Evolutionary conservation across 2,113 vertebrate species (phyloP).

Genomic region (Echinops telfairi): DNA sequence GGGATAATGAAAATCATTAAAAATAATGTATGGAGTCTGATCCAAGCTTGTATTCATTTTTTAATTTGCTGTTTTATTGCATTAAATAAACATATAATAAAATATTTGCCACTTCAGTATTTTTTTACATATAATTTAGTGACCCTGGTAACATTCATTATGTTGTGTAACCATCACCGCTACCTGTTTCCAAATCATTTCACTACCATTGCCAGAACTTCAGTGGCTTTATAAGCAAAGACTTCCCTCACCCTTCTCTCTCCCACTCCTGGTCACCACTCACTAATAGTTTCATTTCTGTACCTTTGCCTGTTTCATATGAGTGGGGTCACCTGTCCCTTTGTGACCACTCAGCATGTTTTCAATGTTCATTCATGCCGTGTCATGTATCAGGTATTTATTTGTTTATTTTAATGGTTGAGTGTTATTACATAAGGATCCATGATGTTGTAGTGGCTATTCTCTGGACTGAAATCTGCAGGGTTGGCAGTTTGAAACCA

Average conservation of each 20-base stretch:
- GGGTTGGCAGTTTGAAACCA: too few species aligned
- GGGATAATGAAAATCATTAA: slow-evolving; percentile 44
- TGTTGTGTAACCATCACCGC: not conserved
- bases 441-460: too few species aligned
- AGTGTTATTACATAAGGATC: not conserved
- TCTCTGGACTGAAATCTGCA: too few species aligned
- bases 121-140: not conserved
- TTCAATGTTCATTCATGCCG: not conserved
- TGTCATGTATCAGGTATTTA: not conserved
- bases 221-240: not conserved
- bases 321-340: not conserved
- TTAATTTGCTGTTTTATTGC: not conserved
- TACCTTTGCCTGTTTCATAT: not conserved
- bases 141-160: not conserved
- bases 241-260: not conserved
- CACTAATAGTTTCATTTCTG: not conserved
- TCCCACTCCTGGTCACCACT: not conserved
- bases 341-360: not conserved
- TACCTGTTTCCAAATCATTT: not conserved
- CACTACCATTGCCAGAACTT: not conserved
- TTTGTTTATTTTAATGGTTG: not conserved
- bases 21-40: slow-evolving; percentile 21
- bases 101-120: not conserved
- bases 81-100: too few species aligned
- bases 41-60: not conserved